Base-by-base conservation (phyloP, 2,113 vertebrate genomes). In the Caloenas nicobarica region DNA sequence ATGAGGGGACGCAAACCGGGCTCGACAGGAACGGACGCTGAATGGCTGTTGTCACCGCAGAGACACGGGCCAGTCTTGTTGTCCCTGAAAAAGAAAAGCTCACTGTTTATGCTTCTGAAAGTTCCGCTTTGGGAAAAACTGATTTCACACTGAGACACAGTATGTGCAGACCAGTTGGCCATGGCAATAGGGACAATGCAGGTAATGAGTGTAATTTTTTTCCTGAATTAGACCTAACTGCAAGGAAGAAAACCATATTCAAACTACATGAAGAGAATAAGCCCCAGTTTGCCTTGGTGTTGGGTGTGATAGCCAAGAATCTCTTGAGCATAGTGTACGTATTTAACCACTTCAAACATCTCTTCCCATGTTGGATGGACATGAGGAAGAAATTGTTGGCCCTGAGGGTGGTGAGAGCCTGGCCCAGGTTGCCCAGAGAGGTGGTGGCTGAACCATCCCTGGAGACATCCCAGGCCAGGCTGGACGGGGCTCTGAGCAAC, bases 1-100 rank as follows among this genome's bases (percentile, higher is more conserved):
- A 61, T 40, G 36, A 65, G 81, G 40, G 24, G 11, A 13, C 0
- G 0, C 61, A 85, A 34, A 56, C 5, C 29, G 2, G 0, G 1
- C 12, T 56, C 4, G 2, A 44, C 10, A 57, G 38, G 19, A 92
- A 42, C 19, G 4, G 1, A 0, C 0, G 2, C 22, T 64, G 60
- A 74, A 86, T 0, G 7, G 76, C 34, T 80, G 31, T 64, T 85
- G 54, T 14, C 68, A 70, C 16, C 2, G 5, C 71, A 69, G 51
- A 51, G 40, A 24, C 11, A 50, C 18, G 2, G 4, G 18, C 11
- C 64, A 56, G 9, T 51, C 34, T 24, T 70, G 3, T 31, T 77
- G 31, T 57, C 77, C 26, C 48, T 88, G 51, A 40, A 77, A 83
- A 38, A 65, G 19, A 64, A 70, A 88, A 90, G 15, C 21, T 48